phyloP scores from a whole-genome alignment of 2,113 vertebrate species.

The mouse (Mus musculus) region DNA sequence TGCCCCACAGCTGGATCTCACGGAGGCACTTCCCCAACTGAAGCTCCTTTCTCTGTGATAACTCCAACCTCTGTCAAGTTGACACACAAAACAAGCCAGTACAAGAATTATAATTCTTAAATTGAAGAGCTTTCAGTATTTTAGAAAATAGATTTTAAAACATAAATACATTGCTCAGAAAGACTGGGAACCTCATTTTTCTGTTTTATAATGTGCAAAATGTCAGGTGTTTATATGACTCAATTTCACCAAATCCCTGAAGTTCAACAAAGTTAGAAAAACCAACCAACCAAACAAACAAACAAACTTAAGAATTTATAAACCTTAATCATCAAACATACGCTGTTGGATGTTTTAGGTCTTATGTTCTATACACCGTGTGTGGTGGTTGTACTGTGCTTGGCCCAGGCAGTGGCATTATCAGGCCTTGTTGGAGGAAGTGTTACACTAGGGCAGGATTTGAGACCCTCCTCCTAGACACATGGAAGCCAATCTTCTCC shows the following conservation, averaged over 20 bases:
- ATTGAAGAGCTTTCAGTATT: not conserved
- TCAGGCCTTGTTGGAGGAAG: no score
- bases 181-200: not conserved
- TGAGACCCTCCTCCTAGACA: no score
- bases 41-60: no score
- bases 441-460: no score
- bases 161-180: not conserved
- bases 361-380: not conserved
- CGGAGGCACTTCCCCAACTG: no score
- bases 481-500: no score
- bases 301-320: not conserved
- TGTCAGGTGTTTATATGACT: not conserved
- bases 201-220: not conserved
- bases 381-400: no score
- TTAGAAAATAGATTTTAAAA: not conserved
- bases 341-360: not conserved
- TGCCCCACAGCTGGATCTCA: no score
- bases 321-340: not conserved
- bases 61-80: no score
- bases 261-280: not conserved
- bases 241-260: not conserved
- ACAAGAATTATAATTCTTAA: not conserved
- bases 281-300: no score
- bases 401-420: no score
- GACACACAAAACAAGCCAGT: no score